Conservation (phyloP, 2,888 invertebrate species). For the Drosophila tripunctata region DNA sequence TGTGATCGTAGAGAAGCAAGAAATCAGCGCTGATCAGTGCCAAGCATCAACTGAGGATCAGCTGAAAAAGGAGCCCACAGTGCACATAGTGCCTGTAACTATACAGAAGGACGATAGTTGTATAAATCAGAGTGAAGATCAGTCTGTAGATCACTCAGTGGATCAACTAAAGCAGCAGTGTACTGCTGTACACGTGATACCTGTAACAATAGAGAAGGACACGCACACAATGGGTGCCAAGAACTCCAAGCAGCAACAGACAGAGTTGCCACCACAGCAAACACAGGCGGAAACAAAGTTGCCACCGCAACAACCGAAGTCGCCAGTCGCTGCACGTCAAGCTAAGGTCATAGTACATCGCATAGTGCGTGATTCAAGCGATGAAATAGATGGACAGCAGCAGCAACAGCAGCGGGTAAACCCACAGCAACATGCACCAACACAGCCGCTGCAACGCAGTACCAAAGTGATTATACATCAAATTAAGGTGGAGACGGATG, state of each 20-base stretch:
- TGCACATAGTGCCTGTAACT: neutral
- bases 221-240: slow-evolving; percentile 63
- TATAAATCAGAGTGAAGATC: neutral
- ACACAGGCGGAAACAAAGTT: slow-evolving; percentile 14
- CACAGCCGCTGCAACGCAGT: slow-evolving; percentile 54
- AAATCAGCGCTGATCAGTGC: neutral
- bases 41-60: neutral
- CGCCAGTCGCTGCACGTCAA: slow-evolving; percentile 64
- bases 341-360: slow-evolving; percentile 79
- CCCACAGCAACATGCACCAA: neutral
- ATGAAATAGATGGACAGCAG: slow-evolving; percentile 6
- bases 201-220: slow-evolving; percentile 17
- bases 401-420: neutral
- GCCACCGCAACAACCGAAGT: slow-evolving; percentile 20
- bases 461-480: slow-evolving; percentile 73
- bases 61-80: neutral
- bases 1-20: slow-evolving; percentile 23
- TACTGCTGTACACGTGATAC: slow-evolving; percentile 12
- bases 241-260: slow-evolving; percentile 50
- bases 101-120: neutral
- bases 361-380: slow-evolving; percentile 37
- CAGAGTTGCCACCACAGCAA: slow-evolving; percentile 18
- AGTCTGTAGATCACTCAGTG: neutral
- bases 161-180: neutral
- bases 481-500: slow-evolving; percentile 48